phyloP scores from a whole-genome alignment of 2,113 vertebrate genomes.

The Rattus rattus region DNA sequence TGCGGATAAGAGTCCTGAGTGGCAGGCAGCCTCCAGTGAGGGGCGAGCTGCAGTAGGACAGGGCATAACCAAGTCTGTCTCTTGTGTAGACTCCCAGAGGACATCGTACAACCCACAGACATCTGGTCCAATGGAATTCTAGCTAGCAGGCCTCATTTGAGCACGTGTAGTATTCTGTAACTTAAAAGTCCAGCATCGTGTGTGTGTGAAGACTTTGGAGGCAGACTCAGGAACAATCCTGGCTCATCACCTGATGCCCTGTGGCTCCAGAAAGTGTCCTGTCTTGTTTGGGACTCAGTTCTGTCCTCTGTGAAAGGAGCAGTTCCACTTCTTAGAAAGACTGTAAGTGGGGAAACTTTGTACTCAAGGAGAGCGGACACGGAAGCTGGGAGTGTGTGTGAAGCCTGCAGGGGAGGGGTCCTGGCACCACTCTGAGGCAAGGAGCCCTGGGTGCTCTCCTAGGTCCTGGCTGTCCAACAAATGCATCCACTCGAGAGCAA shows the following conservation, averaged over 20 bases:
- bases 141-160: too few species aligned
- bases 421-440: not conserved
- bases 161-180: not conserved
- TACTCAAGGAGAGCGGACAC: not conserved
- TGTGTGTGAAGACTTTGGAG: not conserved
- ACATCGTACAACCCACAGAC: not conserved
- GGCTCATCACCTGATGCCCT: too few species aligned
- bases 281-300: not conserved
- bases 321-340: not conserved
- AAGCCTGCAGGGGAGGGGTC: rapidly evolving
- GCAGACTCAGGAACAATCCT: not conserved
- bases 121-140: not conserved
- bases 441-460: not conserved
- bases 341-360: not conserved
- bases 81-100: not conserved
- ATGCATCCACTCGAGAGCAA: not conserved
- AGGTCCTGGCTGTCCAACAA: not conserved
- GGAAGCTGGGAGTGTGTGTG: too few species aligned
- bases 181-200: not conserved
- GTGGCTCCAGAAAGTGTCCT: not conserved
- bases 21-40: not conserved
- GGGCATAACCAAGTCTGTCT: too few species aligned
- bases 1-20: not conserved
- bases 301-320: not conserved
- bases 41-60: not conserved